Evolutionary conservation across 30 jellyfish, hydroid and myxozoan species (phyloP).

Genomic region (Turritopsis dohrnii): DNA sequence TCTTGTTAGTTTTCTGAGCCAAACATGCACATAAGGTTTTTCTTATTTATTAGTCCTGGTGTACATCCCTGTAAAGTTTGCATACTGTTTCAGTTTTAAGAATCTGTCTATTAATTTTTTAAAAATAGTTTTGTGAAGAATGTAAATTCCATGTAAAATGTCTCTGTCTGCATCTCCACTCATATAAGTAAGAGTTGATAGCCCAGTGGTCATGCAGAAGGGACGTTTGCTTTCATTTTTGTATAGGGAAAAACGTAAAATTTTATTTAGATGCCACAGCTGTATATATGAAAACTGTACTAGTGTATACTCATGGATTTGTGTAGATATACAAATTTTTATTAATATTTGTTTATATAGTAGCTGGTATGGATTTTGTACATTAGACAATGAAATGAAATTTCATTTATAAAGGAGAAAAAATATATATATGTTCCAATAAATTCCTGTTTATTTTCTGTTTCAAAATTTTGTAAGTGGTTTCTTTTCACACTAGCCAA

Average conservation of each 20-base stretch:
- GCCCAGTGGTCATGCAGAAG: not conserved
- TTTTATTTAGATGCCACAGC: not conserved
- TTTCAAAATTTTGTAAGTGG: not conserved
- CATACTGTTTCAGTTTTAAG: not conserved
- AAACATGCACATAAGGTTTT: not conserved
- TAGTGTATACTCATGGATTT: not conserved
- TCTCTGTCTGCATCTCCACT: not conserved
- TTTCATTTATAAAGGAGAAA: not conserved
- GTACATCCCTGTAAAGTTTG: conserved; percentile 1
- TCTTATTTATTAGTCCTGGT: not conserved
- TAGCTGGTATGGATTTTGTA: conserved; percentile 27
- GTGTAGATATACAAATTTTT: conserved; percentile 5
- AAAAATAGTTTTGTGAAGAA: not conserved
- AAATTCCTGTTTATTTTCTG: not conserved
- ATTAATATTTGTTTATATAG: conserved; percentile 7
- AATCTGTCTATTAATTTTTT: not conserved
- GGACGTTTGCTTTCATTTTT: not conserved
- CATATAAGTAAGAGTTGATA: not conserved
- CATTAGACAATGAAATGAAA: conserved; percentile 16
- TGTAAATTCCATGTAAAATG: not conserved
- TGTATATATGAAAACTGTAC: conserved; percentile 4
- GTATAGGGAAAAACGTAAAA: not conserved
- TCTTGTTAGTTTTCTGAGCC: not conserved
- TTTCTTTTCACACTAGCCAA: too few relatives aligned
- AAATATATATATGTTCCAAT: not conserved